Base-by-base conservation (phyloP, 2,797 vertebrate species). In the Hephaestus fuliginosus region DNA sequence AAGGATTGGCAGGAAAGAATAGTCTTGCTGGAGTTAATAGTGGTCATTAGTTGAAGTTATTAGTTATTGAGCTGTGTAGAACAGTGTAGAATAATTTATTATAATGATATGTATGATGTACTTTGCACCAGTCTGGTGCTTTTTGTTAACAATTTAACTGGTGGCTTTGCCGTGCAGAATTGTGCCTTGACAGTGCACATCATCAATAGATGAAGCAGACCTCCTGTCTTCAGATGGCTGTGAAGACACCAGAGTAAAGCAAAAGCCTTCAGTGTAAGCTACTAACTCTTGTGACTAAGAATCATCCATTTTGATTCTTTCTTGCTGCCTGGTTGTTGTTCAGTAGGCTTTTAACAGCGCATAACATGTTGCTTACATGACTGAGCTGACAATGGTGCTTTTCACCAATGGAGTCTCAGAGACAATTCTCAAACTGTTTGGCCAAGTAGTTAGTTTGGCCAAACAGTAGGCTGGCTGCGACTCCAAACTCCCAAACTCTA, bases 401-500 rank as follows among this genome's bases (percentile, higher is more conserved):
- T 18, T 49, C 3, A 14, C 22, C 11, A 14, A 13, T 28, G 22
- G 22, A 14, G 22, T 20, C 17, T 49, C 18, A 49, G 48, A 12
- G 53, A 33, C 55, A 57, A 17, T 33, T 7, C 7, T 33, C 33
- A 36, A 36, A 36, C 33, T 36, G 33, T 36, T n/a, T 57, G 76
- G 68, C 30, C 56, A 33, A 33, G 30, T 33, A 33, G 30, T 33
- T 5, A 33, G 30, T 33, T 33, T 33, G 30, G 30, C 30, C 30
- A 33, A 33, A 33, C 3, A 33, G 30, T 33, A 5, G 5, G 30
- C 68, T 64, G 61, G 60, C 52, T 57, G 33, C 22, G 51, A 30
- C 63, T 67, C 76, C 65, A 28, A 67, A 58, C 20, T 53, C 76
- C 76, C 65, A 28, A 67, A 58, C 20, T 53, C 17, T 46, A 67